phyloP scores from a whole-genome alignment of 2,797 vertebrate species.

The Picus viridis region DNA sequence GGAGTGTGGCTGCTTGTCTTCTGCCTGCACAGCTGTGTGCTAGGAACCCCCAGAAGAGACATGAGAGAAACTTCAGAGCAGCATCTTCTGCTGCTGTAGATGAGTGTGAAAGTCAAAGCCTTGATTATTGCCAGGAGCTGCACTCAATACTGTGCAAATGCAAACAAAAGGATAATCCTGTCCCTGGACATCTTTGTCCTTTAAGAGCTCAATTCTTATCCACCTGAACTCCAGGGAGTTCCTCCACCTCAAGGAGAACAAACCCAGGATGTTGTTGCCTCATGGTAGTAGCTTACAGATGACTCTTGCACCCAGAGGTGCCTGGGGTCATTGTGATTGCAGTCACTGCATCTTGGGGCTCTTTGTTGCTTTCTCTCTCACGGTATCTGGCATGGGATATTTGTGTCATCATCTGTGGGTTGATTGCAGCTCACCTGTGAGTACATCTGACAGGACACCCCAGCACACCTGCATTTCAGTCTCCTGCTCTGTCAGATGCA shows the following conservation, averaged over 20 bases:
- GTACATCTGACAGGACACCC: background rate
- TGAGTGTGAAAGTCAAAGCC: background rate
- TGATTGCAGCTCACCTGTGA: background rate
- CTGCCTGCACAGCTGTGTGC: background rate
- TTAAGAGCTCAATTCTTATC: background rate
- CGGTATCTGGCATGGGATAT: background rate
- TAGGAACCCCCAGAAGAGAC: background rate
- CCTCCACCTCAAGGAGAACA: background rate
- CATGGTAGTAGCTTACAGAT: background rate
- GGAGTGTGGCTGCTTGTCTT: background rate
- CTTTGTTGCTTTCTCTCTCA: background rate
- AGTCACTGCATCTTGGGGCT: background rate
- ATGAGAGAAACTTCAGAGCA: background rate
- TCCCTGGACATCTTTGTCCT: background rate
- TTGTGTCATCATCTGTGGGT: background rate
- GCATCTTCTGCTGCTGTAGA: background rate
- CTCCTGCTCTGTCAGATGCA: slow-evolving; percentile 9
- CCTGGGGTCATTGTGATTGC: background rate
- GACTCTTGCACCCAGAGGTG: background rate
- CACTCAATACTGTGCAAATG: background rate
- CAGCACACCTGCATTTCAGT: background rate
- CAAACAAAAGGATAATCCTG: background rate
- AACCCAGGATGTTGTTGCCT: background rate
- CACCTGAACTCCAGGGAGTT: background rate
- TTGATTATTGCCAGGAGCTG: background rate